These are phyloP conservation scores for Falco naumanni DNA, from an alignment of 2,797 vertebrate species.

Conservation along the genomic window DNA sequence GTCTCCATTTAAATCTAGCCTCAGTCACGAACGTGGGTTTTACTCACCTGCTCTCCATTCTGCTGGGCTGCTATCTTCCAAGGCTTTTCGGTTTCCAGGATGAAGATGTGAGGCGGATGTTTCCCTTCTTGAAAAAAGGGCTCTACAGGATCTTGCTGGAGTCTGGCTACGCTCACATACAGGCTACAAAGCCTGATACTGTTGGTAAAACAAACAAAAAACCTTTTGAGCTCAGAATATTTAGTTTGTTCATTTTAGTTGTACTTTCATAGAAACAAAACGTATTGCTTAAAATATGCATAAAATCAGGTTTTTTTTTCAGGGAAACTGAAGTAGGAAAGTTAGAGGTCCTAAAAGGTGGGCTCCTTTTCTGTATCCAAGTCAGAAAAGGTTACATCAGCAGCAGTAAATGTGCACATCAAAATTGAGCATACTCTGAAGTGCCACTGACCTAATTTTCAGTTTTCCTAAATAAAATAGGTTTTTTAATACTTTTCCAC, in stretches of 20 bases:
- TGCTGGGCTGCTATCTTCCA: slow-evolving; percentile 70
- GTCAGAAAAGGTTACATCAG: background rate
- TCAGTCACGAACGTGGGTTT: background rate
- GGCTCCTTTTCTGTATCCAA: background rate
- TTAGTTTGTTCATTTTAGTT: background rate
- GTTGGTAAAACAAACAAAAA: slow-evolving; percentile 63
- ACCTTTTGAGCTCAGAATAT: background rate
- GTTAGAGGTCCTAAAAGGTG: background rate
- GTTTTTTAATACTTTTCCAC: slow-evolving; percentile 1
- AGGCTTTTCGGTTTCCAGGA: slow-evolving; percentile 69
- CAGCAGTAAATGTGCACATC: background rate
- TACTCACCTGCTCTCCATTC: slow-evolving; percentile 38
- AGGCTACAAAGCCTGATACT: slow-evolving; percentile 79
- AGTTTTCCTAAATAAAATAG: slow-evolving; percentile 29
- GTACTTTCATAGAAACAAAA: background rate
- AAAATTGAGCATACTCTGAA: background rate
- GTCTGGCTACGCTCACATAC: slow-evolving; percentile 79
- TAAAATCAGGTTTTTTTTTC: background rate
- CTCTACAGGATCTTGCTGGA: slow-evolving; percentile 63
- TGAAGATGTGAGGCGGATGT: slow-evolving; percentile 71
- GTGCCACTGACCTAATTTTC: background rate
- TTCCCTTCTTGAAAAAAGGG: slow-evolving; percentile 67
- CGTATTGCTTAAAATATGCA: background rate
- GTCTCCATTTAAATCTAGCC: slow-evolving; percentile 79
- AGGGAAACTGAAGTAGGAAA: background rate